A percentile compares a stretch with the other conserved stretches of the same genome.
Conservation (phyloP, 2,113 vertebrate genomes). For the Engystomops pustulosus region DNA sequence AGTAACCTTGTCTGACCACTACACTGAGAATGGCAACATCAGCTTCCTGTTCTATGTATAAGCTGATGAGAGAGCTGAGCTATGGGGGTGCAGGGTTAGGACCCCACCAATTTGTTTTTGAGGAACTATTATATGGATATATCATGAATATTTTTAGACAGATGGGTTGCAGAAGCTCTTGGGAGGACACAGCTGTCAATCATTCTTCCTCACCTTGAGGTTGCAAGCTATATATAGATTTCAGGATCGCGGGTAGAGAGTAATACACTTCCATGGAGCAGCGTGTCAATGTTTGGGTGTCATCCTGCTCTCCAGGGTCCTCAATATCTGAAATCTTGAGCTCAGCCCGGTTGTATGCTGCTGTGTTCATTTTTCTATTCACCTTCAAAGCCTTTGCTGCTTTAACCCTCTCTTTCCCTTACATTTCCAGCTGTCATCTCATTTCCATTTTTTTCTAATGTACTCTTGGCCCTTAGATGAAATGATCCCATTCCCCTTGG, state of each 20-base stretch:
- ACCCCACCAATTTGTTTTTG: too few relatives aligned
- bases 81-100: too few relatives aligned
- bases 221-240: neutral
- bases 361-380: neutral
- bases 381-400: neutral
- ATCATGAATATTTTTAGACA: too few relatives aligned
- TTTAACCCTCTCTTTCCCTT: neutral
- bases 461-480: neutral
- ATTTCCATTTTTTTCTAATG: neutral
- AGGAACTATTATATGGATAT: too few relatives aligned
- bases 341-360: neutral
- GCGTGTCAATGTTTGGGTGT: neutral
- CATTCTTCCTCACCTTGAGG: neutral
- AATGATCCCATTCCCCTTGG: slow-evolving; percentile 8
- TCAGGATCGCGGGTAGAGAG: neutral
- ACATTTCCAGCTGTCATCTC: neutral
- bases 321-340: neutral
- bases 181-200: slow-evolving; percentile 1
- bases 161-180: neutral
- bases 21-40: too few relatives aligned
- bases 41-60: too few relatives aligned
- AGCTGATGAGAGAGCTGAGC: too few relatives aligned
- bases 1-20: too few relatives aligned
- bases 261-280: neutral
- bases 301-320: neutral